Evolutionary conservation across 2,888 invertebrate species (phyloP).

Genomic region (Laothoe populi): DNA sequence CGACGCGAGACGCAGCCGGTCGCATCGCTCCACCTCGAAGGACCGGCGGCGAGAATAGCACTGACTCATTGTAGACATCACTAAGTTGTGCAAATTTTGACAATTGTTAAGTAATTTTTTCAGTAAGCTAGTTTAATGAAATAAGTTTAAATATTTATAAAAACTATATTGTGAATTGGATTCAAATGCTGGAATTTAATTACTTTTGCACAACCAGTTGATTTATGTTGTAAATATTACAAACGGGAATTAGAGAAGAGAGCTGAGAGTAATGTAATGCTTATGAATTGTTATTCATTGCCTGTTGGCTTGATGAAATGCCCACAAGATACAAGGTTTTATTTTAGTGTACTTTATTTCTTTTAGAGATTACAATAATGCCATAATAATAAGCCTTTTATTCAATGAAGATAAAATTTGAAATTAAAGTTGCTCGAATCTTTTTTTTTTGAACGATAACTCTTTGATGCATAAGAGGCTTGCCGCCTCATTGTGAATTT

Average conservation of each 20-base stretch:
- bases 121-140: conserved; percentile 11
- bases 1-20: conserved; percentile 68
- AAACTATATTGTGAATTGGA: conserved; percentile 6
- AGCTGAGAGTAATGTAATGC: background rate
- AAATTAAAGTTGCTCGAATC: no score
- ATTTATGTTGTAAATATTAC: conserved; percentile 15
- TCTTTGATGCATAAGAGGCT: conserved; percentile 5
- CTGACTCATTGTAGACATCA: conserved; percentile 20
- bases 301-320: background rate
- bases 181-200: conserved; percentile 11
- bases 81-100: background rate
- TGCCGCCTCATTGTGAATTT: no score
- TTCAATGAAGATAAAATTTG: conserved; percentile 6
- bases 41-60: conserved; percentile 70
- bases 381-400: background rate
- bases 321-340: background rate
- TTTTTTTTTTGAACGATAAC: background rate
- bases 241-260: background rate
- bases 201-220: conserved; percentile 2
- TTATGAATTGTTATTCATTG: no score
- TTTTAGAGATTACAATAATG: background rate
- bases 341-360: background rate
- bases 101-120: conserved; percentile 3
- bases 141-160: background rate
- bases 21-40: conserved; percentile 69